Evolutionary conservation across 2,113 vertebrate species (phyloP).

Genomic region (Sturnus vulgaris): DNA sequence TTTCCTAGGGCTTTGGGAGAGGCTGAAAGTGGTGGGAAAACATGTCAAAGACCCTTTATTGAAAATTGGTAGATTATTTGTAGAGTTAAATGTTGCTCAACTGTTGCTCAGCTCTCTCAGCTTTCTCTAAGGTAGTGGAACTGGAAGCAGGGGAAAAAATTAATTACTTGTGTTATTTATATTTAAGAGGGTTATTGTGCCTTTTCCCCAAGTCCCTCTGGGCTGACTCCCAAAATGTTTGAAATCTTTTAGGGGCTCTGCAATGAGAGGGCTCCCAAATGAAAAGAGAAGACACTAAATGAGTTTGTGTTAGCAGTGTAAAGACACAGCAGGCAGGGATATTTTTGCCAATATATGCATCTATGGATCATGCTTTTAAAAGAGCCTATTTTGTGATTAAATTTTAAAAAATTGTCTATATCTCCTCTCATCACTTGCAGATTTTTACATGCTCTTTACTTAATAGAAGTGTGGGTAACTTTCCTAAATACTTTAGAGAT

Average conservation of each 20-base stretch:
- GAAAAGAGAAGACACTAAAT: background rate
- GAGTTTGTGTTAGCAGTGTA: background rate
- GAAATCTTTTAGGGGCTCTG: background rate
- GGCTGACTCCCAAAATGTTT: background rate
- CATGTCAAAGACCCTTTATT: background rate
- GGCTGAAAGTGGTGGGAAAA: background rate
- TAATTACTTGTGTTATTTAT: background rate
- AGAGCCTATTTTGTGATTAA: background rate
- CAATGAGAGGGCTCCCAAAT: background rate
- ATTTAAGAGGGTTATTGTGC: background rate
- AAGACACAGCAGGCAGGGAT: background rate
- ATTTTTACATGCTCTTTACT: background rate
- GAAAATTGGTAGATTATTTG: background rate
- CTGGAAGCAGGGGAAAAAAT: background rate
- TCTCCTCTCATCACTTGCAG: background rate
- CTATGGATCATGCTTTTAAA: background rate
- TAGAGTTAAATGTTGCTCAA: background rate
- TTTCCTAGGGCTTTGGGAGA: background rate
- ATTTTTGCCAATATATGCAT: background rate
- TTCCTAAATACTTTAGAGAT: background rate
- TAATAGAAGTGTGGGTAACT: background rate
- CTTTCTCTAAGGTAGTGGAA: background rate
- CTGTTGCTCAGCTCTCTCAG: background rate
- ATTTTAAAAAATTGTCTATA: background rate
- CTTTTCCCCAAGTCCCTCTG: accelerated